phyloP scores from a whole-genome alignment of 2,888 invertebrate genomes.

The Phalangium opilio region DNA sequence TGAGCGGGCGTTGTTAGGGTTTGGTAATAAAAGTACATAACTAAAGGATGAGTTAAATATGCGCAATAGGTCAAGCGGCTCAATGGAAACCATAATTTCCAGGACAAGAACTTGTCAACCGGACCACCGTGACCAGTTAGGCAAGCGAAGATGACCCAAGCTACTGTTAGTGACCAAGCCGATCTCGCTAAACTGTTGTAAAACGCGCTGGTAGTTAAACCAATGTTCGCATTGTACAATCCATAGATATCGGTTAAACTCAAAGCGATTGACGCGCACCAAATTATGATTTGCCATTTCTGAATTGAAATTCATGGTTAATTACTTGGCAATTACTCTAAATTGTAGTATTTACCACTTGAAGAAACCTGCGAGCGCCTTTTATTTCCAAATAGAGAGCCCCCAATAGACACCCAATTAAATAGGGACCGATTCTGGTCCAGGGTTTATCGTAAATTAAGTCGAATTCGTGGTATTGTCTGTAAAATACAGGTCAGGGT shows the following conservation, averaged over 20 bases:
- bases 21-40: conserved; percentile 11
- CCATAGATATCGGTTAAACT: background rate
- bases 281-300: background rate
- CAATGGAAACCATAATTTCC: conserved; percentile 66
- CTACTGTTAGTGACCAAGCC: conserved; percentile 31
- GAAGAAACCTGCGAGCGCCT: too few species aligned
- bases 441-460: conserved; percentile 16
- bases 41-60: conserved; percentile 42
- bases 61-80: conserved; percentile 85
- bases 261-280: background rate
- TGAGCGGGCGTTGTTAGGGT: too few species aligned
- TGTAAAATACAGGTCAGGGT: too few species aligned
- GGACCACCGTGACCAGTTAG: conserved; percentile 35
- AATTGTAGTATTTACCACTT: too few species aligned
- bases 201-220: conserved; percentile 19
- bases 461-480: conserved; percentile 6
- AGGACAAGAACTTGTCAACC: conserved; percentile 62
- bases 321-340: too few species aligned
- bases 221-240: background rate
- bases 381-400: background rate
- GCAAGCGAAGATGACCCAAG: conserved; percentile 37
- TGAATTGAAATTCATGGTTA: too few species aligned
- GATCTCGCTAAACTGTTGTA: conserved; percentile 27
- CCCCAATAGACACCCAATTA: conserved; percentile 12
- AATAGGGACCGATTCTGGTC: conserved; percentile 15